Base-by-base conservation (phyloP, 2,113 vertebrate genomes). In the Toxotes jaculatrix region DNA sequence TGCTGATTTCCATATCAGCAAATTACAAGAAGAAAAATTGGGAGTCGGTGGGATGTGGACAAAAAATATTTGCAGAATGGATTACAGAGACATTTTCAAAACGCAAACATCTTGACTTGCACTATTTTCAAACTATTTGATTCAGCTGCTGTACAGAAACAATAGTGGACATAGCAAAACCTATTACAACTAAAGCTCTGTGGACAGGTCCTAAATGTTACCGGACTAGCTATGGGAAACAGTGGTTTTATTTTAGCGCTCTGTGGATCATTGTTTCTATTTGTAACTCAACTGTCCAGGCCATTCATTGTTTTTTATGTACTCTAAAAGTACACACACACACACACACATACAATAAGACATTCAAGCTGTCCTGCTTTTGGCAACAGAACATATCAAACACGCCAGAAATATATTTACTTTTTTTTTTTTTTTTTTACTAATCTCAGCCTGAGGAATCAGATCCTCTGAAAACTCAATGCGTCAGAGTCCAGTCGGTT, bases 1-100 rank as follows among this genome's bases (percentile, higher is more conserved):
- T 40, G 79, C 55, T 59, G 16, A 75, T 83, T 63, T 82, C 76
- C 64, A 62, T 71, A 73, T 88, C 89, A 86, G 85, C 84, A 83
- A 81, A 87, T 85, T 73, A 74, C 84, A 88, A 86, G 68, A 79
- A 79, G 78, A 84, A 57, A 56, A 38, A 45, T 2, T 40, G 45
- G 27, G 61, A 21, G 51, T 71, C 62, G 72, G 7, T 23, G 45
- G 38, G 34, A 0, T 1, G 21, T 27, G 38, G 19, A 55, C 23
- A 34, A 8, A 17, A 74, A 82, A 47, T 32, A 68, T 62, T 32
- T 47, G 13, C 8, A 23, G 40, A 10, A 13, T 61, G 55, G 16
- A 57, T 47, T 36, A 36, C 12, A 40, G 19, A 21, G 64, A 34
- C 13, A 23, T 56, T 42, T 80, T 38, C n/a, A 59, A 34, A 71